Conservation (phyloP, 2,888 invertebrate genomes). For the Rambutsinella grinnellia region DNA sequence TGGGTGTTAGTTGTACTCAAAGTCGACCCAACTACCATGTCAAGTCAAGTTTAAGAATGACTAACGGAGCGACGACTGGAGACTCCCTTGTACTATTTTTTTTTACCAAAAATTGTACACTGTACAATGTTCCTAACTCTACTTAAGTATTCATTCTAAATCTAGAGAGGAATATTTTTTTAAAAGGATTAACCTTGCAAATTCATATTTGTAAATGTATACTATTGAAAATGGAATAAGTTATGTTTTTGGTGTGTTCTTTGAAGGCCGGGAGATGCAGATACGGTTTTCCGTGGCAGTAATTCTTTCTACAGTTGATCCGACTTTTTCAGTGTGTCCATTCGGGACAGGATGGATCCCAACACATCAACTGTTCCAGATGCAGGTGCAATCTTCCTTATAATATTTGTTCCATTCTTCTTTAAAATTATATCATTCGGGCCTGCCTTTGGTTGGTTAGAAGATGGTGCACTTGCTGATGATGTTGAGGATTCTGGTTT, state of each 20-base stretch:
- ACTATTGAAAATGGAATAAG: conserved; percentile 21
- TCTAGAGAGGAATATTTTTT: too few relatives aligned
- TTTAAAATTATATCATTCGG: conserved; percentile 62
- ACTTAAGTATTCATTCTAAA: too few relatives aligned
- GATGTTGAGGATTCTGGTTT: background rate
- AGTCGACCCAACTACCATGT: too few relatives aligned
- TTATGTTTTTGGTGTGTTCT: conserved; percentile 6
- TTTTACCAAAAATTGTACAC: too few relatives aligned
- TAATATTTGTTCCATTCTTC: conserved; percentile 62
- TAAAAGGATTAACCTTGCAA: too few relatives aligned
- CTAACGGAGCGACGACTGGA: too few relatives aligned
- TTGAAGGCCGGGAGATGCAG: conserved; percentile 2
- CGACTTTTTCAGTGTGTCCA: conserved; percentile 57
- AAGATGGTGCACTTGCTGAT: background rate
- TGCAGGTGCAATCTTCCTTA: conserved; percentile 60
- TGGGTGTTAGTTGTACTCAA: too few relatives aligned
- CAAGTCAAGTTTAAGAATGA: too few relatives aligned
- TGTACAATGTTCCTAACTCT: too few relatives aligned
- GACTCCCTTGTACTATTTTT: too few relatives aligned
- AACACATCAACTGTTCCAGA: conserved; percentile 60
- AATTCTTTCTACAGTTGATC: conserved; percentile 27
- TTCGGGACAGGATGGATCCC: conserved; percentile 61
- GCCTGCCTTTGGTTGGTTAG: background rate
- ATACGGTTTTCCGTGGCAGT: conserved; percentile 18
- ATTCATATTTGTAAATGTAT: too few relatives aligned